Evolutionary conservation across 2,797 vertebrate genomes (phyloP).

Genomic region (Erethizon dorsatum): DNA sequence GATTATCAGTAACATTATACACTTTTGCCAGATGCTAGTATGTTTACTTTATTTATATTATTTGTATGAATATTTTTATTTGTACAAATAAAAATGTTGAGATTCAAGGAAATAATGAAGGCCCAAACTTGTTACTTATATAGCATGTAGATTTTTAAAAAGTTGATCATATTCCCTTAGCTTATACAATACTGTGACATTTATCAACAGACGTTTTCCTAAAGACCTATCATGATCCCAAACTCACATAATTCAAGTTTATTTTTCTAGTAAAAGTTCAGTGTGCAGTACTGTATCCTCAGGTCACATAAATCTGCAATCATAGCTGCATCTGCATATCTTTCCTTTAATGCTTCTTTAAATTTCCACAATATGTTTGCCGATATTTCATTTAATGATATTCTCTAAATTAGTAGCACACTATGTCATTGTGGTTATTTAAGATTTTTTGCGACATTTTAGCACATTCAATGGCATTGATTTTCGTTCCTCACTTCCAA

Average conservation of each 20-base stretch:
- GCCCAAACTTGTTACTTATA: background rate
- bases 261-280: background rate
- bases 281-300: background rate
- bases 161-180: background rate
- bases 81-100: background rate
- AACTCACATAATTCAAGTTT: background rate
- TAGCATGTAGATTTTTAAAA: background rate
- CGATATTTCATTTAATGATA: background rate
- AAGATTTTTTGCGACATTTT: background rate
- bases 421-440: background rate
- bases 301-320: background rate
- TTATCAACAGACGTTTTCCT: conserved; percentile 2
- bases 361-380: background rate
- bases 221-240: background rate
- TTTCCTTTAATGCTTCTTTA: conserved; percentile 28
- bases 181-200: background rate
- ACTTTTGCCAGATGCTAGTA: background rate
- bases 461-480: background rate
- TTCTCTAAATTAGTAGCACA: conserved; percentile 12
- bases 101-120: background rate
- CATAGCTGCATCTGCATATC: background rate
- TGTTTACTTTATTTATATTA: no score
- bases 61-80: no score
- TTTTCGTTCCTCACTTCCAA: conserved; percentile 27
- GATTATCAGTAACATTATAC: background rate